phyloP scores from a whole-genome alignment of 2,113 vertebrate genomes.

The Origma solitaria region DNA sequence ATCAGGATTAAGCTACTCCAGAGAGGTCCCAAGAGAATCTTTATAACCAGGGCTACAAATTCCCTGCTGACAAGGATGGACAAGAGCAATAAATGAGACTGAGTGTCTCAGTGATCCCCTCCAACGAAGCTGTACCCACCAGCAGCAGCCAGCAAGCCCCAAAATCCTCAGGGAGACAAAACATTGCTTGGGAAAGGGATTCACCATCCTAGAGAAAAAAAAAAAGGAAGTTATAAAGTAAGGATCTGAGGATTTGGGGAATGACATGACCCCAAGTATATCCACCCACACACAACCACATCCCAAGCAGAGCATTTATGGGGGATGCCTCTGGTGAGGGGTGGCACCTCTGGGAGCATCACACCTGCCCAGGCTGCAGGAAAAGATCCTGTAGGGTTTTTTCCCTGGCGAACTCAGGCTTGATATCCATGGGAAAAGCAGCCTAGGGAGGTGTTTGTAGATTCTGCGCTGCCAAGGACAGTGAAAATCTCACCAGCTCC shows the following conservation, averaged over 20 bases:
- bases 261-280: neutral
- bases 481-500: neutral
- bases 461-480: neutral
- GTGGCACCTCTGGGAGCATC: neutral
- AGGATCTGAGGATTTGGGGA: neutral
- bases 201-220: neutral
- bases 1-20: accelerated
- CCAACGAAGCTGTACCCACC: neutral
- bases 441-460: neutral
- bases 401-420: neutral
- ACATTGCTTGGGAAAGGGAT: neutral
- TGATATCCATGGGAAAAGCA: accelerated
- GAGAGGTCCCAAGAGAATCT: neutral
- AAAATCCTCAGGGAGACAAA: neutral
- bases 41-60: neutral
- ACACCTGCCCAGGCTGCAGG: neutral
- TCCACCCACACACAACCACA: accelerated
- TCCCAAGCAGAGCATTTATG: accelerated
- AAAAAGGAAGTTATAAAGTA: neutral
- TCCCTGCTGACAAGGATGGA: neutral
- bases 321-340: neutral
- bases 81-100: neutral
- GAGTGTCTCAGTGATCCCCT: neutral
- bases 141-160: neutral
- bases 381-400: neutral